Evolutionary conservation across 1,140 invertebrate species (phyloP), one percentile per base, ranked within the genome.

Genomic region (Lycorma delicatula): DNA sequence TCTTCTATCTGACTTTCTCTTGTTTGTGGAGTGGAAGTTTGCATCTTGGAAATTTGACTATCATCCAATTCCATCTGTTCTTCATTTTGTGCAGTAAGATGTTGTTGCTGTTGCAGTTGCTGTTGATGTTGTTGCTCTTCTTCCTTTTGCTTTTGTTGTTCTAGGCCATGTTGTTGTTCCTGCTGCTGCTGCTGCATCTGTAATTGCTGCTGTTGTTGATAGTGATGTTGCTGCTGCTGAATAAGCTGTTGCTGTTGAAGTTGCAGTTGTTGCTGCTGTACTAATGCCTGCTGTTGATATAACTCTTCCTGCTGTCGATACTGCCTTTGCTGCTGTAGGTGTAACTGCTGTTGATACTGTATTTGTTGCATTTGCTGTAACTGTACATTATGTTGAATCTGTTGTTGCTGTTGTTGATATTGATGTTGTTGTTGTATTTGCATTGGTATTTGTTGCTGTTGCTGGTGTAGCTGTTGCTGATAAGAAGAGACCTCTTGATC

Each of bases 1-100:
- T 70, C 66, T 34, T 70, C 68, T 34, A 31, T 73, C 70, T 22
- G 72, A 70, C 12, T 71, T 67, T 58, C n/a, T n/a, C n/a, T n/a
- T n/a, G n/a, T n/a, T n/a, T n/a, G n/a, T n/a, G 16, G 18, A 13
- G 70, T 38, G 36, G 36, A 38, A 12, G 68, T n/a, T n/a, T n/a
- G n/a, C n/a, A n/a, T n/a, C n/a, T n/a, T n/a, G n/a, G n/a, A n/a
- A n/a, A n/a, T n/a, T n/a, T n/a, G n/a, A n/a, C n/a, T n/a, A n/a
- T n/a, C n/a, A n/a, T n/a, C n/a, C 4, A 70, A 44, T 44, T 70
- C 3, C 3, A 38, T 18, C 3, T 67, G 48, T 70, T 67, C 41
- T 49, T 26, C 13, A 69, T 67, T 16, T 74, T 70, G 31, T 72
- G 70, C 36, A 13, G 18, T 38, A 3, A 18, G 12, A n/a, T 38